Evolutionary conservation across 2,113 vertebrate genomes (phyloP), one percentile per base, ranked within the genome.

Genomic region (Archocentrus centrarchus): DNA sequence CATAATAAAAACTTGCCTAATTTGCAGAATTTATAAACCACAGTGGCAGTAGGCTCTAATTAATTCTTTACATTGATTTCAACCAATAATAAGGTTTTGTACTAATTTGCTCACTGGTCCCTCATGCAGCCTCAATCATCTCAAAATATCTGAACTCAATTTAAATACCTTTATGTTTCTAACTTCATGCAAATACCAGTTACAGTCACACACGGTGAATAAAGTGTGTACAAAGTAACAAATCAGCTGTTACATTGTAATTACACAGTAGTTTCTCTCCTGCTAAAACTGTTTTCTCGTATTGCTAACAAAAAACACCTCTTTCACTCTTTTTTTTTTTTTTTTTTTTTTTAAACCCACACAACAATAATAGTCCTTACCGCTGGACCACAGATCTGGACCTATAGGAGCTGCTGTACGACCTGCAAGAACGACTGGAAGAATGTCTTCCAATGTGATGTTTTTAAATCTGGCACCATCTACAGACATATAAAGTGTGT

Each of bases 391-490:
- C 18, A 20, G 44, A 73, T 20, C 44, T 32, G 57, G 32, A 39
- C 27, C 55, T 47, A 20, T 30, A 64, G 30, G 41, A 75, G 81
- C 81, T 41, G 59, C 70, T 15, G n/a, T 32, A 80, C 1, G 17
- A 53, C 44, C 83, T 79, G 66, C 3, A 85, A 80, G 30, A 81
- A 37, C 1, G 9, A 60, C 85, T 77, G 13, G 22, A 80, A 79
- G 24, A 59, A 1, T 20, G 22, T 58, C 68, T 50, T 47, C 18
- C 9, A 13, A 53, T 22, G 27, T 20, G 24, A 32, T 1, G 58
- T 10, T 50, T 68, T 75, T 61, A 60, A 76, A 41, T 75, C n/a
- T 24, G 11, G 41, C 11, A 13, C 20, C 17, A n/a, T 61, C 35
- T 30, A n/a, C 70, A 50, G n/a, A 44, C 55, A 22, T 47, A n/a